Evolutionary conservation across 2,113 vertebrate species (phyloP).

Genomic region (Zosterops japonicus): DNA sequence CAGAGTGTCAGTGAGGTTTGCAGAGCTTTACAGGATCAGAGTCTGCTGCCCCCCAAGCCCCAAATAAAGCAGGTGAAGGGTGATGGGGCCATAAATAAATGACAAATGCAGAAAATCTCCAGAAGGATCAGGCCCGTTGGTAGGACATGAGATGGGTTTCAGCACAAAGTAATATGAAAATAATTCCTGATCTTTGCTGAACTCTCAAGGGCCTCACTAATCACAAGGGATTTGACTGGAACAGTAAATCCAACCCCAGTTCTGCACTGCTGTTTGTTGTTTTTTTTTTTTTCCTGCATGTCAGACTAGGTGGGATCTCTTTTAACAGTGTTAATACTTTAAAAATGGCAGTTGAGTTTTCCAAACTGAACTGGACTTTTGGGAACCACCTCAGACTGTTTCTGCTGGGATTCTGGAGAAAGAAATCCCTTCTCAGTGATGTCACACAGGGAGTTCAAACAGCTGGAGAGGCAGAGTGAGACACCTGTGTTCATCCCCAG

Average conservation of each 20-base stretch:
- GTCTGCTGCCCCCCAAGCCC: background rate
- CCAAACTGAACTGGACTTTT: background rate
- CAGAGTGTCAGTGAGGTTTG: background rate
- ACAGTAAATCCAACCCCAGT: background rate
- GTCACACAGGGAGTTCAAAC: background rate
- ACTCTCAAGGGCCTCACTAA: background rate
- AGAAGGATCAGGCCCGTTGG: background rate
- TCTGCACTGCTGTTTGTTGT: background rate
- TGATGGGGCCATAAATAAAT: background rate
- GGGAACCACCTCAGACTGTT: background rate
- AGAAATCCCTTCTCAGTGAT: background rate
- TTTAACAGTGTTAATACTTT: background rate
- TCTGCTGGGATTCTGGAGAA: background rate
- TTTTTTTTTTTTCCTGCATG: background rate
- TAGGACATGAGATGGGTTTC: background rate
- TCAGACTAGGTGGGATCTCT: background rate
- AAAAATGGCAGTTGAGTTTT: background rate
- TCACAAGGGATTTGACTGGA: background rate
- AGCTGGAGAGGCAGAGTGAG: background rate
- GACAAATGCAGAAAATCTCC: background rate
- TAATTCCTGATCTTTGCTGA: conserved; percentile 1
- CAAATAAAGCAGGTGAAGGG: background rate
- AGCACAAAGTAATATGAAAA: background rate
- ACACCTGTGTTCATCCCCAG: background rate
- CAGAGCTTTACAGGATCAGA: background rate